These are phyloP conservation scores for Atta colombica DNA, from an alignment of 1,140 invertebrate species.

Conservation along the genomic window DNA sequence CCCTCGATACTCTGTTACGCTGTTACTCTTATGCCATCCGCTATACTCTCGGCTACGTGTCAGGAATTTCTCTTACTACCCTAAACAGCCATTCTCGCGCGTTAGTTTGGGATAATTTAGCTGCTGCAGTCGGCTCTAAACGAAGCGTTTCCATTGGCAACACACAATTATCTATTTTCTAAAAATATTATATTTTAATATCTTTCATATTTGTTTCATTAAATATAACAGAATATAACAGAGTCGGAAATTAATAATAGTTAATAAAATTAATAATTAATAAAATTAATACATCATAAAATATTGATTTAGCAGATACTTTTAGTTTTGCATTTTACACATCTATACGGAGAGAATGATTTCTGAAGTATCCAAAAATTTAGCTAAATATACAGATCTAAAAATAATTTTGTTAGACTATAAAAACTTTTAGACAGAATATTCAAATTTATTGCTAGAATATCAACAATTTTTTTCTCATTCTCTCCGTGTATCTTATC, in stretches of 20 bases:
- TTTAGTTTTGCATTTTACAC: background rate
- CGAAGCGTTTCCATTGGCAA: background rate
- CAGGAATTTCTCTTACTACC: slow-evolving; percentile 51
- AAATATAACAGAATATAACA: background rate
- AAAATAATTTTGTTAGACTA: too few species aligned
- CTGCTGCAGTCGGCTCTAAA: slow-evolving; percentile 30
- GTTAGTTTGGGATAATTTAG: slow-evolving; percentile 43
- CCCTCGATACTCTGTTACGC: slow-evolving; percentile 38
- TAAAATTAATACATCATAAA: background rate
- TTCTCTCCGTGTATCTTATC: background rate
- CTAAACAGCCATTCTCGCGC: slow-evolving; percentile 51
- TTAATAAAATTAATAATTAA: slow-evolving; percentile 20
- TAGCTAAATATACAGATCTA: too few species aligned
- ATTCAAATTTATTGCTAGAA: too few species aligned
- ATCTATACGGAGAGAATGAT: background rate
- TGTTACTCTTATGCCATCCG: slow-evolving; percentile 53
- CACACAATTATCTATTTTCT: background rate
- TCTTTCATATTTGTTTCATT: background rate
- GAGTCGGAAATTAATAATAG: background rate
- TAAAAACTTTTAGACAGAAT: too few species aligned
- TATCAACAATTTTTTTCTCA: too few species aligned
- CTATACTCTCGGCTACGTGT: slow-evolving; percentile 58
- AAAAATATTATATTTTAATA: background rate
- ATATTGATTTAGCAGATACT: background rate
- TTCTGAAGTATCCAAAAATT: too few species aligned